These are phyloP conservation scores for Grammomys dolichurus DNA, from an alignment of 2,113 vertebrate genomes.

Conservation along the genomic window DNA sequence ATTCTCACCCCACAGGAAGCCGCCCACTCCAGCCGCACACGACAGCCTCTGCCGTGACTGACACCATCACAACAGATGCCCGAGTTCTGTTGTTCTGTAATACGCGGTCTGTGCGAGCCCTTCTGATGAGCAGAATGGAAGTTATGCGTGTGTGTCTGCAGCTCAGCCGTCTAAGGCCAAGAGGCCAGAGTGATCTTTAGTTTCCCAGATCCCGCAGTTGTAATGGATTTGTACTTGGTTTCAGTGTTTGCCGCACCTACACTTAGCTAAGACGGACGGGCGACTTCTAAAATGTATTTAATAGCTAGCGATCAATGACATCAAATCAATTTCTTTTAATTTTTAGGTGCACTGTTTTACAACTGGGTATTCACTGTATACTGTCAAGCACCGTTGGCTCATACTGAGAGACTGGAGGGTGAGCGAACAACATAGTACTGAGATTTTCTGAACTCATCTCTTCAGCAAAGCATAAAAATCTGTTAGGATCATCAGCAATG, in stretches of 20 bases:
- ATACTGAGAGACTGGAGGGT: background rate
- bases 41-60: background rate
- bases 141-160: background rate
- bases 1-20: background rate
- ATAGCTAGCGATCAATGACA: background rate
- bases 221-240: background rate
- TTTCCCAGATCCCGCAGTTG: background rate
- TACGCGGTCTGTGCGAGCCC: background rate
- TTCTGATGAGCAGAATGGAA: background rate
- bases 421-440: background rate
- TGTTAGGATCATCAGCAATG: background rate
- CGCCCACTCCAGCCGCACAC: background rate
- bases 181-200: background rate
- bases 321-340: background rate
- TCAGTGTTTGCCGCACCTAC: background rate
- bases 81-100: background rate
- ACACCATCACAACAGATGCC: background rate
- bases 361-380: background rate
- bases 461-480: constrained; percentile 22
- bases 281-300: background rate
- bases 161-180: background rate
- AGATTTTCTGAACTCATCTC: constrained; percentile 33
- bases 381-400: constrained; percentile 27
- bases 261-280: background rate
- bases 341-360: background rate